These are phyloP conservation scores for Cryptotis parvus DNA, from an alignment of 2,113 vertebrate species.

Conservation along the genomic window DNA sequence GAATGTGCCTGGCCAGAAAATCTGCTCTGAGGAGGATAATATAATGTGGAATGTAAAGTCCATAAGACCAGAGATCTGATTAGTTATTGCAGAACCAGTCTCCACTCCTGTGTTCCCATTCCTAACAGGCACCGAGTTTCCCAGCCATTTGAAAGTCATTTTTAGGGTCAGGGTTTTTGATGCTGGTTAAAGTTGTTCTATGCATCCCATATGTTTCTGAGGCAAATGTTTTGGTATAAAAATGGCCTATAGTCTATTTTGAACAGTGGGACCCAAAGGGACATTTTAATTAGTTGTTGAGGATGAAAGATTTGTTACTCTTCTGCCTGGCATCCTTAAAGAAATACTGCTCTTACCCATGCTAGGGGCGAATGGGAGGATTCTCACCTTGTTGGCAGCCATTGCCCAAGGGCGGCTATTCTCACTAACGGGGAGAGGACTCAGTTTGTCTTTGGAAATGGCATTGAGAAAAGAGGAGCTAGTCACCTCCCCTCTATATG, in stretches of 20 bases:
- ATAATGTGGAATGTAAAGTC: background rate
- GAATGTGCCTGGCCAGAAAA: background rate
- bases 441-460: background rate
- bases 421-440: background rate
- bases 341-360: background rate
- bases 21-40: background rate
- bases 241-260: background rate
- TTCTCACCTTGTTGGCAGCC: background rate
- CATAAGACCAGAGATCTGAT: rapidly evolving
- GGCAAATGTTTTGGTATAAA: background rate
- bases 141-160: background rate
- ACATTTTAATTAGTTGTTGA: background rate
- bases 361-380: background rate
- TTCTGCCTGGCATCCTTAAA: background rate
- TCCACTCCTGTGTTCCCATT: background rate
- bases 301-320: constrained; percentile 1
- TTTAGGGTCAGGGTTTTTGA: background rate
- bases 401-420: background rate
- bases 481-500: background rate
- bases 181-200: background rate
- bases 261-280: background rate
- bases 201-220: background rate
- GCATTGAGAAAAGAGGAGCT: background rate
- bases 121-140: background rate
- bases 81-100: rapidly evolving